Evolutionary conservation across 2,113 vertebrate species (phyloP), one percentile per base, ranked within the genome.

Genomic region (Myotis lucifugus): DNA sequence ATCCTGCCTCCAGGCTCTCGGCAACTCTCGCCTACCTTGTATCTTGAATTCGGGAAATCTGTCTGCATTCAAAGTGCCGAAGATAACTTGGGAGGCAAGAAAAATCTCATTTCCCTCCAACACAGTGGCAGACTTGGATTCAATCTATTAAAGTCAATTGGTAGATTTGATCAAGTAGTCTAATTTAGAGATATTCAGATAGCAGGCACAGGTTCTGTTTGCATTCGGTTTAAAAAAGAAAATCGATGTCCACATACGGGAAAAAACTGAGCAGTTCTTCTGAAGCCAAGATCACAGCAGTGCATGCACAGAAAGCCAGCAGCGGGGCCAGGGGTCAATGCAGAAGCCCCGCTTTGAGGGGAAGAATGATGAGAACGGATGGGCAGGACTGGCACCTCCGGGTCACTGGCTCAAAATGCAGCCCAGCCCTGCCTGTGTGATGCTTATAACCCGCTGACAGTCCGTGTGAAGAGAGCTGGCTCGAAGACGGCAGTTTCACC

Each of bases 61-160:
- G 34, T 74, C 76, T 96, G 21, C 73, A 86, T 81, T 91, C 85
- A 95, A 67, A 92, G 14, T 91, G 13, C 48, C 93, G 46, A 88
- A 67, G 87, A 42, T 77, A 96, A 95, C 67, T 85, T 79, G 27
- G 69, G 81, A 96, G 5, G 8, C 32, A 25, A 95, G 23, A 52
- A 85, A 85, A 93, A 97, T 96, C 95, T 95, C 88, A 93, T 96
- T 95, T 95, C 64, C 64, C 21, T 81, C 14, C 77, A 83, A 97
- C 91, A 76, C 10, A 27, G 82, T 54, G 82, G 21, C 11, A 84
- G 27, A 81, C 40, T 67, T 90, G 96, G 59, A 95, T 54, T 84
- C 85, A 94, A 95, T 74, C 88, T 96, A 40, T 79, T 52, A 46
- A 94, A 84, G 5, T 61, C 42, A 94, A 42, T 84, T 88, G 88